Evolutionary conservation across 2,113 vertebrate genomes (phyloP), one percentile per base, ranked within the genome.

Genomic region (Sebastes schlegelii): DNA sequence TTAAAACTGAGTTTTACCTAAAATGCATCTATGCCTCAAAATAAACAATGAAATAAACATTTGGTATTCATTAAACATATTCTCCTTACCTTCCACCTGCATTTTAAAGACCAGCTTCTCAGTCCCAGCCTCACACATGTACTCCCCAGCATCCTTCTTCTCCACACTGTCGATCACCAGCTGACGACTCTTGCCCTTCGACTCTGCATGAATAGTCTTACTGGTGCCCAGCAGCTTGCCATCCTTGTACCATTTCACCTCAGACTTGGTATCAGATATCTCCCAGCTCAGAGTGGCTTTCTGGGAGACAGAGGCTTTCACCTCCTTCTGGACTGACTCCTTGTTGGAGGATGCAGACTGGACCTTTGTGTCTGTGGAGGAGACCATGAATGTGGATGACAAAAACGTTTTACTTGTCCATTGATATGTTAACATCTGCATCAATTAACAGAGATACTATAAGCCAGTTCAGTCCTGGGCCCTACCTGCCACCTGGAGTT

Each of bases 161-260:
- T 96, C 95, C 82, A 94, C 93, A 4, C 95, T 94, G 26, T 95
- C 93, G 0, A 97, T 52, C 58, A 95, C 83, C 85, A 97, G 92
- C 66, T 85, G 90, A 0, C 95, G 93, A 12, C 63, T 92, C 74
- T 93, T 95, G 40, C 66, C 95, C 8, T 88, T 89, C 0, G 91
- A 82, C 26, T 96, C 95, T 0, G 88, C 19, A 40, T 79, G 94
- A 23, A 96, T 75, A 16, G 91, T 93, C 73, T 77, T 95, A n/a
- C 89, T 95, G 79, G 94, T 64, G 0, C 69, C 21, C 0, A 97
- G 77, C 62, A 92, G 84, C 42, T 86, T 96, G 8, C 95, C 94
- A 0, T 96, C 95, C 26, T 96, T 97, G 92, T 85, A 96, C 97
- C 97, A 97, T 10, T 93, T 96, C 77, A 97, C 96, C 34, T 96